Evolutionary conservation across 2,888 invertebrate species (phyloP), one percentile per base, ranked within the genome.

Genomic region (Leptinotarsa peninsularis): DNA sequence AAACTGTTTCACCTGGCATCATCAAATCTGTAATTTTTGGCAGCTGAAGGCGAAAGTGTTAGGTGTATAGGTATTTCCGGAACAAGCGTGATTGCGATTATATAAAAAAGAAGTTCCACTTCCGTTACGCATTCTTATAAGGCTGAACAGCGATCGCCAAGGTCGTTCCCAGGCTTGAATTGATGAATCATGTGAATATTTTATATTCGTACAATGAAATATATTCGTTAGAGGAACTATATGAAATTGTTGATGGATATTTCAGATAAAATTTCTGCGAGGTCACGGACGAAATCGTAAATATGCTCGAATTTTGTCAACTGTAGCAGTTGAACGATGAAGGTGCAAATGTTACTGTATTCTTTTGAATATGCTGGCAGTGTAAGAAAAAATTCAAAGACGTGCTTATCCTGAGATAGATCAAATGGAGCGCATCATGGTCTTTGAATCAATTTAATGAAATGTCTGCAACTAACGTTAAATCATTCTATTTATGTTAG

Each of bases 91-190:
- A 49, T 58, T 54, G 17, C 4, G 58, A 63, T 63, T 63, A 63
- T 14, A 68, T 43, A 78, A 76, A 77, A 78, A 78, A 78, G 77
- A 76, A 67, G 76, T 75, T 77, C 78, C 77, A 81, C 79, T 80
- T 81, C 81, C 81, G 80, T 73, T 80, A 73, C 73, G 76, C 79
- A 81, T 81, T 81, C 81, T 79, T 78, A 72, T 71, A 74, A 74
- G 76, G 72, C 78, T 73, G 69, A 76, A 70, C 71, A 73, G 49
- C 54, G 17, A 67, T 78, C 69, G 54, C 74, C 78, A 81, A 81
- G 81, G 81, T 72, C 77, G 74, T 80, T 81, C 80, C 75, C 81
- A 81, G 76, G 79, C 78, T 75, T 66, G 66, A 56, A 69, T 70
- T 71, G 75, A 70, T 78, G 78, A 78, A 43, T 78, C 78, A 78